Conservation (phyloP, 2,888 invertebrate genomes). For the Oxyteleia sp. region DNA sequence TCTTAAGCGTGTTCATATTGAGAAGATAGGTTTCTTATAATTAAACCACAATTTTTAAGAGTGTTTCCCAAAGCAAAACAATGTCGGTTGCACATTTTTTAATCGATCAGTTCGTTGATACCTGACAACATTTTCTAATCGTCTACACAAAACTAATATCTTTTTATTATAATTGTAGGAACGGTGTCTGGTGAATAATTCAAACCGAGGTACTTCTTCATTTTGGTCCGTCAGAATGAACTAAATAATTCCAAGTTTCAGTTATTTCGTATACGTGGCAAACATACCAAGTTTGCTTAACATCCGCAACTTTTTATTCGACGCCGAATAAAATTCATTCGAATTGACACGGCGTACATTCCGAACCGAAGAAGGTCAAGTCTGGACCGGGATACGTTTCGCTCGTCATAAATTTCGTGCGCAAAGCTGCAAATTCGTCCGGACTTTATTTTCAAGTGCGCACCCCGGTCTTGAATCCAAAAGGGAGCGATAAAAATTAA, state of each 20-base stretch:
- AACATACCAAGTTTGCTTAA: conserved; percentile 24
- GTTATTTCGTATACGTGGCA: conserved; percentile 32
- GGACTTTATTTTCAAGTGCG: no score
- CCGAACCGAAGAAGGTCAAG: not conserved
- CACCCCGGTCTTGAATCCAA: not conserved
- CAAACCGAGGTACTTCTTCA: conserved; percentile 18
- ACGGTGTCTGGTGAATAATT: conserved; percentile 22
- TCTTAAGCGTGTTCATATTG: no score
- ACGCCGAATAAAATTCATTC: conserved; percentile 10
- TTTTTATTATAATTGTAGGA: conserved; percentile 8
- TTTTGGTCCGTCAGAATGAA: conserved; percentile 31
- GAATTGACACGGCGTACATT: not conserved
- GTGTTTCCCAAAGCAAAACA: no score
- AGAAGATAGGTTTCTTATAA: no score
- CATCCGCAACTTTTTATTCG: conserved; percentile 19
- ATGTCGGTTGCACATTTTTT: no score
- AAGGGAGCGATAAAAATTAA: conserved; percentile 8
- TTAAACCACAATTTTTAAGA: no score
- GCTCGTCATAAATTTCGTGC: no score
- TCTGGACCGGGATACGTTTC: no score
- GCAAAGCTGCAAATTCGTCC: no score
- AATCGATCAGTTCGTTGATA: no score
- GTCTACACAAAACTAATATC: not conserved
- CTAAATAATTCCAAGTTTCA: conserved; percentile 43
- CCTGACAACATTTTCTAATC: no score